Evolutionary conservation across 2,113 vertebrate genomes (phyloP).

Genomic region (Tachysurus vachellii): DNA sequence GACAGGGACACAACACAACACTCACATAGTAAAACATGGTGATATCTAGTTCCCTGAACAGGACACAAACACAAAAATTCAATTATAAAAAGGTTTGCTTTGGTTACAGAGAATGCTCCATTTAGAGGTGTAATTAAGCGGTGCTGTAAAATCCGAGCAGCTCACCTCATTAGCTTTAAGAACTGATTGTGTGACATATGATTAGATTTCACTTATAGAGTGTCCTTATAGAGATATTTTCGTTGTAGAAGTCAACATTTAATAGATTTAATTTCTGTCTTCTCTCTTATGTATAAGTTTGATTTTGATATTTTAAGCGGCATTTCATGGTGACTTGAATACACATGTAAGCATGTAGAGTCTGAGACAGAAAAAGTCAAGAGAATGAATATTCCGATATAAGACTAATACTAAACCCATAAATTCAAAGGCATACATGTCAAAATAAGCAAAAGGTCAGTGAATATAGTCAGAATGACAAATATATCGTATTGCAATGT

Average conservation of each 20-base stretch:
- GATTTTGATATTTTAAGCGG: background rate
- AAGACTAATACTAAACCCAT: background rate
- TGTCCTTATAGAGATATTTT: background rate
- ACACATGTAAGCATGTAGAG: background rate
- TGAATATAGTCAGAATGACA: background rate
- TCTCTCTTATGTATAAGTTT: background rate
- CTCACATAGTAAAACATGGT: background rate
- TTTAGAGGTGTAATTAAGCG: background rate
- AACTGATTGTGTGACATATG: background rate
- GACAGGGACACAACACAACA: background rate
- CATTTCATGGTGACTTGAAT: background rate
- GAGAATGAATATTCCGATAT: background rate
- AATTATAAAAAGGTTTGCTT: background rate
- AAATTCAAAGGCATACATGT: background rate
- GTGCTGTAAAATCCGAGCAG: background rate
- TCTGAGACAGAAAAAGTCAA: background rate
- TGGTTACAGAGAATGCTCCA: background rate
- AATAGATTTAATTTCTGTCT: background rate
- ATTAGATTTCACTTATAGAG: background rate
- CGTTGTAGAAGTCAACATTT: background rate
- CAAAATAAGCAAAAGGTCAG: background rate
- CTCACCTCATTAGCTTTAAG: background rate
- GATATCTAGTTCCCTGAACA: background rate
- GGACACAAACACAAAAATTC: background rate
- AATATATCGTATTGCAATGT: background rate